These are phyloP conservation scores for Ephydatia muelleri DNA, from an alignment of 37 sponge, comb jelly and placozoan genomes.

Conservation along the genomic window DNA sequence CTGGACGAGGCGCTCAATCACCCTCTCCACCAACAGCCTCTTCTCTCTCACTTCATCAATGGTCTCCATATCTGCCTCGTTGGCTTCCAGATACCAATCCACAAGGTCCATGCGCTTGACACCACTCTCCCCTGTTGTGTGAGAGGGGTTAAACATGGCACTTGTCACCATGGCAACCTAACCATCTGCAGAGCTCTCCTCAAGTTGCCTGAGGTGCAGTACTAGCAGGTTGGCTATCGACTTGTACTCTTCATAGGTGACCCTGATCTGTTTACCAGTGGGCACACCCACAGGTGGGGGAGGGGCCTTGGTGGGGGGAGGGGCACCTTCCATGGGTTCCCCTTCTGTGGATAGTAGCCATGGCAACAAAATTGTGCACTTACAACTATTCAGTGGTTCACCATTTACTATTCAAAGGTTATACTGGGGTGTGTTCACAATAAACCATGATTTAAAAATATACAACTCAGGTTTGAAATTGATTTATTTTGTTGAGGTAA, in stretches of 20 bases:
- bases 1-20: conserved; percentile 89
- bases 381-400: too few species aligned
- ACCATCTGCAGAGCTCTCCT: conserved; percentile 62
- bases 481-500: too few species aligned
- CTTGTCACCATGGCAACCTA: not conserved
- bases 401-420: too few species aligned
- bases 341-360: not conserved
- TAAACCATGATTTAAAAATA: too few species aligned
- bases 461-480: too few species aligned
- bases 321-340: not conserved
- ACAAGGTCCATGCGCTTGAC: conserved; percentile 70
- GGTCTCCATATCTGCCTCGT: conserved; percentile 86
- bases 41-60: conserved; percentile 78
- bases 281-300: not conserved
- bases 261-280: conserved; percentile 48
- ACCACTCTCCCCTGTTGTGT: conserved; percentile 62
- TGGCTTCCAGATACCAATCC: conserved; percentile 93
- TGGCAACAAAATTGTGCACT: not conserved
- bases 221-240: conserved; percentile 91
- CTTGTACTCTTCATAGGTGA: conserved; percentile 95
- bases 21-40: conserved; percentile 88
- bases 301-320: not conserved
- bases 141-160: conserved; percentile 2
- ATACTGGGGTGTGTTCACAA: too few species aligned
- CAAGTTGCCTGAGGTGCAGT: conserved; percentile 81